Base-by-base conservation (phyloP, 2,113 vertebrate species). In the Anhinga rufa region DNA sequence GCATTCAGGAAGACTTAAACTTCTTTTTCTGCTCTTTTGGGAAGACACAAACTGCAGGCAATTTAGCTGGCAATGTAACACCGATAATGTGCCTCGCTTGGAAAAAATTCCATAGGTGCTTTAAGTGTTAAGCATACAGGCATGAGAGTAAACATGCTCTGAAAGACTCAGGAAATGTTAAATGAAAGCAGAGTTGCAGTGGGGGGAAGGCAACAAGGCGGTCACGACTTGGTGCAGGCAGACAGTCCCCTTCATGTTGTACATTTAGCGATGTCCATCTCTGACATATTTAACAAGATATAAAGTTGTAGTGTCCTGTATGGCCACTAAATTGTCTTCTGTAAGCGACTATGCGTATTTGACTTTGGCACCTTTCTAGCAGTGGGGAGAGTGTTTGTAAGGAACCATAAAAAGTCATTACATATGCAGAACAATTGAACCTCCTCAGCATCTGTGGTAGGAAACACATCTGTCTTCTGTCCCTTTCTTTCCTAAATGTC, bases 391-490 rank as follows among this genome's bases (percentile, higher is more conserved):
- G 90, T 10, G 0, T 96, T 96, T 95, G 95, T 93, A 95, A 97
- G 94, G 93, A 97, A 94, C 96, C 96, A 95, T 98, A 98, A 98
- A 98, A 98, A 96, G 97, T 96, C 97, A 97, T 97, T 97, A 96
- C 97, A 96, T 95, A 97, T 97, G 97, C 97, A 92, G 95, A 91
- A 97, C 97, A 97, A 97, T 97, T 78, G 93, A 86, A 62, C 75
- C 93, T 90, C 91, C 72, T 92, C 92, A 84, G 95, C 97, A 97
- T 98, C 97, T 98, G 97, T 97, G 93, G 96, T 95, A 98, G 97
- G 97, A 98, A 97, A 86, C 96, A 89, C 98, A 98, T 98, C 98
- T 98, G 98, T 98, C 97, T 98, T 97, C 97, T 97, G 97, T 98
- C 98, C 92, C 74, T 95, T 97, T 97, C 96, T 98, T 98, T 97